Evolutionary conservation across 2,797 vertebrate genomes (phyloP), one percentile per base, ranked within the genome.

Genomic region (Emys orbicularis): DNA sequence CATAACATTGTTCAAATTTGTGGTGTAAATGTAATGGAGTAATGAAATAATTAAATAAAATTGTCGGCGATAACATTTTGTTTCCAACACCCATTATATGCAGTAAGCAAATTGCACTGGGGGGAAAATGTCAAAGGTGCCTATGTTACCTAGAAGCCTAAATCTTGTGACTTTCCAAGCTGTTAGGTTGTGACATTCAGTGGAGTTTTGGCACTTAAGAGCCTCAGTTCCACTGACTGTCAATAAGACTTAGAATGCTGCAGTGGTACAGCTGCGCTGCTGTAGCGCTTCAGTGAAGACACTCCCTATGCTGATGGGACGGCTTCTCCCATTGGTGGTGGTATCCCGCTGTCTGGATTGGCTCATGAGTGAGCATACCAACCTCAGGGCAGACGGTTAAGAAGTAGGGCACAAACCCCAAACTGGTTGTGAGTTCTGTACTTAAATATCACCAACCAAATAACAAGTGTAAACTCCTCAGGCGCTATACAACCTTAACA

Each of bases 41-140:
- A 50, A 94, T 95, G 84, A 87, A 93, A 93, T 95, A 74, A 74
- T 74, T 74, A 97, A 94, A 96, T 92, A 91, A 90, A 95, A 81
- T 19, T 90, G 79, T 29, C 81, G 85, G 83, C 59, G 31, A 83
- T 87, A 79, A 54, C 8, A 37, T 94, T 95, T 94, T 88, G 57
- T 83, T 95, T 83, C 44, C 37, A 61, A 29, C 21, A 50, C 12
- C 12, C 16, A 6, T 94, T 87, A 72, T 10, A 94, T 49, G 23
- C 8, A 52, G 23, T 50, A 85, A 92, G 31, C 37, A 19, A 81
- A 68, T 31, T 12, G n/a, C 87, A 92, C 23, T 31, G 0, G 2
- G 19, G 59, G 27, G 3, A 89, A 88, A 44, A 83, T 89, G 59
- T 86, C 54, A 47, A 4, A 65, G 86, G 52, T 27, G 1, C 56